These are phyloP conservation scores for Euplagia quadripunctaria DNA, from an alignment of 2,888 invertebrate species.

Conservation along the genomic window DNA sequence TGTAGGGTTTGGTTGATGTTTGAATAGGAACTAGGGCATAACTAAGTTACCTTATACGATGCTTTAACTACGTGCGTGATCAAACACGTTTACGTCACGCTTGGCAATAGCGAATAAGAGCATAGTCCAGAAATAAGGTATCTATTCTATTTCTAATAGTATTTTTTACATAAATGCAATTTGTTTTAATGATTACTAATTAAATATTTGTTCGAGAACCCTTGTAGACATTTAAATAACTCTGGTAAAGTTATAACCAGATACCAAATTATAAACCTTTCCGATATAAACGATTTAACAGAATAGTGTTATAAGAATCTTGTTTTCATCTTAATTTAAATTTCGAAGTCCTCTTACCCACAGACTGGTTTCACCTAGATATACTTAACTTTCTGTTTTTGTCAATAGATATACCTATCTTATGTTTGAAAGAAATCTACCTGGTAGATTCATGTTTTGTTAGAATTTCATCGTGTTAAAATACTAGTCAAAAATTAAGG, in stretches of 20 bases:
- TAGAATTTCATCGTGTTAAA: background rate
- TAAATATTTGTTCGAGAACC: background rate
- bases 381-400: conserved; percentile 1
- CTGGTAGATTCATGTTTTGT: background rate
- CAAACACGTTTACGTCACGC: background rate
- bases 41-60: background rate
- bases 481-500: background rate
- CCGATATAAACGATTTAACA: background rate
- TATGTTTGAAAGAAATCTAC: background rate
- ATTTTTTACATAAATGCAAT: background rate
- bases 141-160: background rate
- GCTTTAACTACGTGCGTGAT: background rate
- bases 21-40: background rate
- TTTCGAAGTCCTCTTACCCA: background rate
- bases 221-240: background rate
- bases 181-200: background rate
- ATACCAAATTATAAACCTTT: background rate
- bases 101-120: background rate
- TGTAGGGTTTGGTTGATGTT: background rate
- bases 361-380: conserved; percentile 1
- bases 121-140: background rate
- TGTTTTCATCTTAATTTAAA: conserved; percentile 3
- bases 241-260: background rate
- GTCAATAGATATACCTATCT: background rate
- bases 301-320: background rate